Evolutionary conservation across 2,113 vertebrate genomes (phyloP).

Genomic region (Aptenodytes forsteri): DNA sequence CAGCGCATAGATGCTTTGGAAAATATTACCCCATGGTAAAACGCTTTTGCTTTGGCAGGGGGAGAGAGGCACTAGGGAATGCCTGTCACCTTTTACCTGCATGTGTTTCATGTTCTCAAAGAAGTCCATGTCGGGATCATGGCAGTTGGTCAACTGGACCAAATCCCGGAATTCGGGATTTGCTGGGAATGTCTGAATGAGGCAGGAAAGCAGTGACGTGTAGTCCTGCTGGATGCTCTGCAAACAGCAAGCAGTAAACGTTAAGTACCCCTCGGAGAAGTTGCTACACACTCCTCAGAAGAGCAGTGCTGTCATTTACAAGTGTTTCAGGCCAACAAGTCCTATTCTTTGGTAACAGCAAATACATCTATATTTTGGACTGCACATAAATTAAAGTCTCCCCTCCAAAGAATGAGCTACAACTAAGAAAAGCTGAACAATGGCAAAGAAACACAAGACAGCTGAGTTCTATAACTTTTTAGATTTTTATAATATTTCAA

Average conservation of each 20-base stretch:
- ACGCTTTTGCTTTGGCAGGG: background rate
- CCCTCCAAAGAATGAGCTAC: background rate
- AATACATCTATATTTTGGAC: background rate
- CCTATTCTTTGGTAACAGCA: background rate
- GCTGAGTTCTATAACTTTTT: background rate
- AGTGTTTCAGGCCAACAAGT: background rate
- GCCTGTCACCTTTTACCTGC: slow-evolving; percentile 80
- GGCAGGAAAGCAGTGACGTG: slow-evolving; percentile 88
- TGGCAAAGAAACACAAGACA: background rate
- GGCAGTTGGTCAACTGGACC: slow-evolving; percentile 88
- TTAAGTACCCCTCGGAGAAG: background rate
- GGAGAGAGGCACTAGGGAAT: background rate
- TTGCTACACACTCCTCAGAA: background rate
- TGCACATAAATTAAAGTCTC: background rate
- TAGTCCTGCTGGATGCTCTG: slow-evolving; percentile 93
- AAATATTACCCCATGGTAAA: background rate
- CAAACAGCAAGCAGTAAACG: background rate
- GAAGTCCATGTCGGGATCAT: slow-evolving; percentile 95
- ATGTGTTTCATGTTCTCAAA: slow-evolving; percentile 99
- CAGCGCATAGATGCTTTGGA: background rate
- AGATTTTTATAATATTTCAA: background rate
- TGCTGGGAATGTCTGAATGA: slow-evolving; percentile 87
- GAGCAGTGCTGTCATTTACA: background rate
- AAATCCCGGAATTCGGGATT: slow-evolving; percentile 88
- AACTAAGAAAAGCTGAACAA: background rate